Base-by-base conservation (phyloP, 2,888 invertebrate genomes). In the Pristionchus fissidentatus region DNA sequence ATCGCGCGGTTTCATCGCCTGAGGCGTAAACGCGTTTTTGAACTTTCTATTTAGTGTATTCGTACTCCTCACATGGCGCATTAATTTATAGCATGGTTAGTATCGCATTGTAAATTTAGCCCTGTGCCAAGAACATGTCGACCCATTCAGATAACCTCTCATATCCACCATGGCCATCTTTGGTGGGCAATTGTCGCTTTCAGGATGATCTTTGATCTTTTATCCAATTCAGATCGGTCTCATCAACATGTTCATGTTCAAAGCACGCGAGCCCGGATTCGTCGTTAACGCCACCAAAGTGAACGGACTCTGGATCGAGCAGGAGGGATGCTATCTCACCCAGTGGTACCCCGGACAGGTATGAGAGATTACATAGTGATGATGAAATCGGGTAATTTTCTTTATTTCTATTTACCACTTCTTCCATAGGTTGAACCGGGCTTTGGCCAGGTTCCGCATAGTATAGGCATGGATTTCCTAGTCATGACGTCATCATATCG, bases 91-190 rank as follows among this genome's bases (percentile, higher is more conserved):
- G n/a, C n/a, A n/a, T n/a, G n/a, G n/a, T n/a, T n/a, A n/a, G n/a
- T n/a, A n/a, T n/a, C n/a, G n/a, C n/a, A n/a, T n/a, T n/a, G n/a
- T n/a, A n/a, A n/a, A n/a, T n/a, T n/a, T n/a, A n/a, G n/a, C n/a
- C n/a, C n/a, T n/a, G n/a, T n/a, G n/a, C n/a, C n/a, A n/a, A n/a
- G n/a, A n/a, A n/a, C n/a, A n/a, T n/a, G n/a, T n/a, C n/a, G n/a
- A n/a, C n/a, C n/a, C n/a, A n/a, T n/a, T n/a, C n/a, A n/a, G n/a
- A n/a, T n/a, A n/a, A n/a, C n/a, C n/a, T n/a, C n/a, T n/a, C n/a
- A n/a, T n/a, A n/a, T n/a, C n/a, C n/a, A n/a, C 98, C 91, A 95
- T 96, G 92, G 97, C 96, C 92, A 78, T 75, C 32, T 84, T 89
- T 70, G 85, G 85, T 77, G 85, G 81, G 46, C 13, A 29, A 8